Conservation (phyloP, 2,797 vertebrate species). For the Protosalanx chinensis region DNA sequence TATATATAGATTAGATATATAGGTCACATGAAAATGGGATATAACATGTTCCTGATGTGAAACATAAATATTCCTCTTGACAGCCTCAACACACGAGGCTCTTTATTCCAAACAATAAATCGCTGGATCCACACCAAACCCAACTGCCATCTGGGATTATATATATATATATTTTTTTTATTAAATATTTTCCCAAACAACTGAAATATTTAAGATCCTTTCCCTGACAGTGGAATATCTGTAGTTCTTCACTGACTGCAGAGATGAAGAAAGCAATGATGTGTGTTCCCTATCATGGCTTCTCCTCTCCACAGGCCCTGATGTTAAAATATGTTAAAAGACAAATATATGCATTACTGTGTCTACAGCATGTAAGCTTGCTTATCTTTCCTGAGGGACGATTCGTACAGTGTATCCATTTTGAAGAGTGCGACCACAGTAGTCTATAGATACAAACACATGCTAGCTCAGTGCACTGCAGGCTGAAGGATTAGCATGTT, state of each 20-base stretch:
- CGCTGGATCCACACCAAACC: constrained; percentile 40
- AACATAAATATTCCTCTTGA: constrained; percentile 11
- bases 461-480: not conserved
- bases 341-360: too few species aligned
- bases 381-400: too few species aligned
- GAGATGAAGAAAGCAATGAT: not conserved
- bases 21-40: constrained; percentile 64
- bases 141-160: constrained; percentile 16
- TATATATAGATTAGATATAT: constrained; percentile 49
- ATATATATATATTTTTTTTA: too few species aligned
- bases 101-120: constrained; percentile 16
- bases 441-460: constrained; percentile 1
- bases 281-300: not conserved
- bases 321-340: not conserved
- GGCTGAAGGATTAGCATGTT: constrained; percentile 5
- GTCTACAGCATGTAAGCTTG: not conserved
- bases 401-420: constrained; percentile 22
- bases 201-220: constrained; percentile 63
- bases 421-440: constrained; percentile 19
- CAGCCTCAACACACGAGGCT: too few species aligned
- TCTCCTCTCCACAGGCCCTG: not conserved
- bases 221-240: constrained; percentile 21
- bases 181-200: constrained; percentile 51
- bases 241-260: constrained; percentile 25
- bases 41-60: constrained; percentile 7